Evolutionary conservation across 1,140 invertebrate genomes (phyloP).

Genomic region (Paracyclopina nana): DNA sequence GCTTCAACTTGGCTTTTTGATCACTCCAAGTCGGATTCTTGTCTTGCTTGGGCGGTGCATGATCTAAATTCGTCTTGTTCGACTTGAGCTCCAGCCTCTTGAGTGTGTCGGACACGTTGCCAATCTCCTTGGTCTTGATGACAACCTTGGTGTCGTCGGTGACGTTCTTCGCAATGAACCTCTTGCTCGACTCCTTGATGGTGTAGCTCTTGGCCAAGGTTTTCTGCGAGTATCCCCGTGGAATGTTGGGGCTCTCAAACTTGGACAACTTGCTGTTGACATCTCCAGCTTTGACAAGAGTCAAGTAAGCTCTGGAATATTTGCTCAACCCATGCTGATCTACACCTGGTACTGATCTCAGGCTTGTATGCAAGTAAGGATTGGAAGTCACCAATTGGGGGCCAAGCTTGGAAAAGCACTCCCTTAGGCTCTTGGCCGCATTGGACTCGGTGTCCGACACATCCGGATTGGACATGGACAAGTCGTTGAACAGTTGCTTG

Average conservation of each 20-base stretch:
- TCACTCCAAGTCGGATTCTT: neutral
- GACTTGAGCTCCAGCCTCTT: neutral
- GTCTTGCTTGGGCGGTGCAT: neutral
- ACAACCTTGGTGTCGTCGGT: neutral
- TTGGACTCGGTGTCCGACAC: neutral
- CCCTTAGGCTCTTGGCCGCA: neutral
- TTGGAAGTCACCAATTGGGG: neutral
- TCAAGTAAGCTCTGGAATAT: neutral
- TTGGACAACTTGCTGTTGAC: neutral
- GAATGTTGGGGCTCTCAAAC: conserved; percentile 5
- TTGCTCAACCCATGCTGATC: neutral
- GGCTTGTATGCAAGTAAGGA: no score
- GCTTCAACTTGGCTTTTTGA: conserved; percentile 1
- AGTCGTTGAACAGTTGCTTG: no score
- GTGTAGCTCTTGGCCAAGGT: neutral
- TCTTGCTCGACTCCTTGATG: neutral
- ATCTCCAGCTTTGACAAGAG: neutral
- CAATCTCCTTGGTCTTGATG: conserved; percentile 7
- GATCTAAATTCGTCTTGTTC: neutral
- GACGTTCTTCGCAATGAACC: neutral
- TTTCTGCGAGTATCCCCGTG: neutral
- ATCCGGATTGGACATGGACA: conserved; percentile 3
- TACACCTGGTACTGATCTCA: no score
- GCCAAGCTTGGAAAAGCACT: neutral
- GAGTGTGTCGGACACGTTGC: neutral